Evolutionary conservation across 2,113 vertebrate genomes (phyloP), one percentile per base, ranked within the genome.

Genomic region (Copsychus sechellarum): DNA sequence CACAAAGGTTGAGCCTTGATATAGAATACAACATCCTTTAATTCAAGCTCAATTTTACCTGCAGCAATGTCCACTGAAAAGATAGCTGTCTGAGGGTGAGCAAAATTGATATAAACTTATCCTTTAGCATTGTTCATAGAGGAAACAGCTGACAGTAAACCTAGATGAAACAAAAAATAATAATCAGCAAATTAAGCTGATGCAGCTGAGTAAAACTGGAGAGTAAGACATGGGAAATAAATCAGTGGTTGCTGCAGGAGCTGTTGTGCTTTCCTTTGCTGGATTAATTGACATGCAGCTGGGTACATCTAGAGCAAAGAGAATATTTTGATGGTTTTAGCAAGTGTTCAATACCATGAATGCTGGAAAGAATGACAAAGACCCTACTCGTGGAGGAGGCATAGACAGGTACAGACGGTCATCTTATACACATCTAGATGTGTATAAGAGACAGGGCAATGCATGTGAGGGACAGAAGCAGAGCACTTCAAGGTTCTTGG

Each of bases 81-180:
- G 29, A 45, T 15, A 28, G 10, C n/a, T 76, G 47, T 84, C 45
- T 58, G 42, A 86, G 11, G 4, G 19, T 43, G 20, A 84, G 33
- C 24, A 71, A 69, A 66, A 66, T 2, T 33, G 20, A 45, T 58
- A 80, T 53, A 62, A 81, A 93, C 79, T 97, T 94, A 97, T 66
- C 72, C 81, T 40, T 83, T 97, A 88, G 28, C 95, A 97, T 95
- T 48, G 62, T 90, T 67, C 53, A 36, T 25, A 97, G 81, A 95
- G 93, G 89, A 67, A 77, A 43, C 69, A 97, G 62, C 67, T 88
- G 86, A 72, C 87, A 51, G 26, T 90, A 95, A 86, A 97, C 42
- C 91, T 96, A 95, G 43, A 88, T 36, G 62, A 88, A 90, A 38
- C 21, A 65, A 85, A 92, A 88, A 90, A 36, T 33, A 77, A 47